These are phyloP conservation scores for Esox masquinongy DNA, from an alignment of 2,797 vertebrate genomes.

Conservation along the genomic window DNA sequence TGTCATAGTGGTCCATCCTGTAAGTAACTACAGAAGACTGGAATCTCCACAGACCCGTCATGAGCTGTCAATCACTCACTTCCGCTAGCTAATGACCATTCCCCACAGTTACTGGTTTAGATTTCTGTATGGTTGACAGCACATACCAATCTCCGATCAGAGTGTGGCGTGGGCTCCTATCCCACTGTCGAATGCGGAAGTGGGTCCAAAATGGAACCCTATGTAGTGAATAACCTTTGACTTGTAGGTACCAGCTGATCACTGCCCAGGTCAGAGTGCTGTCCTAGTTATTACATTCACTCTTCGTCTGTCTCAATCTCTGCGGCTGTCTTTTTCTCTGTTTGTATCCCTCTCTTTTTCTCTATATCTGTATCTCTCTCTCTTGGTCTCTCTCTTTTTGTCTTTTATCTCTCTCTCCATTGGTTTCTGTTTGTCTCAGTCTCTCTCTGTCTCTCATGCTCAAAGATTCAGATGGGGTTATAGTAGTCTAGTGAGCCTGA, in stretches of 20 bases:
- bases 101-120: constrained; percentile 26
- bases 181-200: constrained; percentile 30
- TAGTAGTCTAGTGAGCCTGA: not conserved
- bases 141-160: constrained; percentile 42
- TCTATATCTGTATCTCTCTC: not conserved
- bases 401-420: not conserved
- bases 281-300: too few relatives aligned
- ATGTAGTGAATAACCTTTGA: too few relatives aligned
- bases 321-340: too few relatives aligned
- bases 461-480: not conserved
- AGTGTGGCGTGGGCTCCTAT: constrained; percentile 41
- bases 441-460: not conserved
- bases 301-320: too few relatives aligned
- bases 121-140: constrained; percentile 41
- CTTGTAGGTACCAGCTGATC: too few relatives aligned
- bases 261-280: too few relatives aligned
- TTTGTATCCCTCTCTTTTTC: too few relatives aligned
- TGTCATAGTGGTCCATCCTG: too few relatives aligned
- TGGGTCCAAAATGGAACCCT: not conserved
- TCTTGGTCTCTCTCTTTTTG: constrained; percentile 29
- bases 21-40: too few relatives aligned
- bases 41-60: constrained; percentile 38
- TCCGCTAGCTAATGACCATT: constrained; percentile 28
- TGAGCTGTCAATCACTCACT: constrained; percentile 44
- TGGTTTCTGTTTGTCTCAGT: too few relatives aligned